phyloP scores from a whole-genome alignment of 2,888 invertebrate genomes.

The Heliconius ethilla region DNA sequence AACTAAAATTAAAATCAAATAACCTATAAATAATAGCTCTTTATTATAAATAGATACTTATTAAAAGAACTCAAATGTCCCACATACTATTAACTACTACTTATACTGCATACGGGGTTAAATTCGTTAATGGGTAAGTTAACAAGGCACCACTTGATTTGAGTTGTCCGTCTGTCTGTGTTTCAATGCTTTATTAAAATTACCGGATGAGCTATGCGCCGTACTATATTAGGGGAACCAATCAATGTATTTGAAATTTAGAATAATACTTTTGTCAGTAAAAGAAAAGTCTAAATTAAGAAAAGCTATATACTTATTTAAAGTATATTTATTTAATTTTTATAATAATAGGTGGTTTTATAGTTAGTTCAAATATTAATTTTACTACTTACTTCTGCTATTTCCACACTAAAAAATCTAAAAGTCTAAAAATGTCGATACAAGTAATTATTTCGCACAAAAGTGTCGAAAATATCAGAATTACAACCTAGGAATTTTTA shows the following conservation, averaged over 20 bases:
- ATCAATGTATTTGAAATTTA: neutral
- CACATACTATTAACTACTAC: conserved; percentile 16
- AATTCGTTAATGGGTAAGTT: conserved; percentile 63
- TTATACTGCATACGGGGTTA: conserved; percentile 55
- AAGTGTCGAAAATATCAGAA: too few relatives aligned
- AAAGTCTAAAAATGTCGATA: too few relatives aligned
- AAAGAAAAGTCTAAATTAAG: neutral
- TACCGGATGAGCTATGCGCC: conserved; percentile 47
- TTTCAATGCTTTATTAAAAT: conserved; percentile 48
- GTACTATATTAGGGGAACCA: conserved; percentile 27
- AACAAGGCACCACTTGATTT: conserved; percentile 68
- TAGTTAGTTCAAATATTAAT: too few relatives aligned
- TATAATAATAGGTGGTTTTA: too few relatives aligned
- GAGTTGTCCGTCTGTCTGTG: conserved; percentile 54
- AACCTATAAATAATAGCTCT: neutral
- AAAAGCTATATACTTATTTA: neutral
- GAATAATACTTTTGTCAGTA: neutral
- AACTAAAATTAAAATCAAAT: too few relatives aligned
- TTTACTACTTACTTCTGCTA: too few relatives aligned
- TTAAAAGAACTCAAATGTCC: conserved; percentile 12
- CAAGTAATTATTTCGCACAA: too few relatives aligned
- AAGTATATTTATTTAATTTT: neutral
- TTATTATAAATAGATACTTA: conserved; percentile 1
- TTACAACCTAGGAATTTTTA: too few relatives aligned
- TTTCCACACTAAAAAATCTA: too few relatives aligned